Evolutionary conservation across 2,797 vertebrate genomes (phyloP).

Genomic region (Sebastes cheni): DNA sequence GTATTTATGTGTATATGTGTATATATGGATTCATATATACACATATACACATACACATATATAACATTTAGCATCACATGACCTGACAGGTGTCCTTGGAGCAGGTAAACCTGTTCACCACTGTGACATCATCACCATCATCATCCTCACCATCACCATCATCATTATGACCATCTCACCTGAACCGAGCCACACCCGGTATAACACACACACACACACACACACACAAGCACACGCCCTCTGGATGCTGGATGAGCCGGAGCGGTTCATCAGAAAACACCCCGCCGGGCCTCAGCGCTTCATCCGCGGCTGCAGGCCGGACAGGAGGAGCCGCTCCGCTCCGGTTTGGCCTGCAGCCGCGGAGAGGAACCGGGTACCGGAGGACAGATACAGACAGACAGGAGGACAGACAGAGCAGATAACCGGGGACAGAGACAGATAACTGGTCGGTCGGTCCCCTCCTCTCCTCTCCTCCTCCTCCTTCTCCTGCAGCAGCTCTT

Average conservation of each 20-base stretch:
- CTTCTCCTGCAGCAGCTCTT: neutral
- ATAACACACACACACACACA: neutral
- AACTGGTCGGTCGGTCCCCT: neutral
- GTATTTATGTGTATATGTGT: neutral
- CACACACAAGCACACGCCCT: neutral
- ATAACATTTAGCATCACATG: neutral
- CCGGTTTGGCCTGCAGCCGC: neutral
- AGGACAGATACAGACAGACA: neutral
- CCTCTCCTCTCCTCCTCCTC: constrained; percentile 38
- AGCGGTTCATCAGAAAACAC: constrained; percentile 3
- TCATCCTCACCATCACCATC: neutral
- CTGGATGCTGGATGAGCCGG: no score
- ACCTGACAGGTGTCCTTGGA: constrained; percentile 21
- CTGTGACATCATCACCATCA: neutral
- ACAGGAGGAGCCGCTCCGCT: neutral
- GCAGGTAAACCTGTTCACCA: neutral
- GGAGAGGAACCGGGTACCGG: neutral
- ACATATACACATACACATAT: neutral
- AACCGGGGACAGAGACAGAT: neutral
- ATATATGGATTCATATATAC: neutral
- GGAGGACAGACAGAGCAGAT: neutral
- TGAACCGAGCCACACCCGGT: constrained; percentile 17
- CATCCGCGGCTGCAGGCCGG: constrained; percentile 6
- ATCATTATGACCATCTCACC: constrained; percentile 4
- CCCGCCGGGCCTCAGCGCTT: constrained; percentile 24